These are phyloP conservation scores for Orthosia gothica DNA, from an alignment of 2,888 invertebrate species.

Conservation along the genomic window DNA sequence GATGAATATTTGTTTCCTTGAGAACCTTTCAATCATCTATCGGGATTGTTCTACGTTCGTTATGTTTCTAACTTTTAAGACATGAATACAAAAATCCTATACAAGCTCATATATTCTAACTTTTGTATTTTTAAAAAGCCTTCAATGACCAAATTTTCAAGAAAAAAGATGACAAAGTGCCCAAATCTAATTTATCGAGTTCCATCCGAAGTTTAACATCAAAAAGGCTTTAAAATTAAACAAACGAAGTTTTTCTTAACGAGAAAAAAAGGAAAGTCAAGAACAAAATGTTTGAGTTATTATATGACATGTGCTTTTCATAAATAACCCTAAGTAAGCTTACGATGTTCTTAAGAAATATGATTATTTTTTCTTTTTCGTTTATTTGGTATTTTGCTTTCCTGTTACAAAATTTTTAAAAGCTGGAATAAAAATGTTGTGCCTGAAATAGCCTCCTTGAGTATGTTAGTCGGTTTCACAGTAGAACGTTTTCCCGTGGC, in stretches of 20 bases:
- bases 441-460: not conserved
- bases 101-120: not conserved
- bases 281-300: constrained; percentile 20
- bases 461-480: no score
- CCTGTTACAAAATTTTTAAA: not conserved
- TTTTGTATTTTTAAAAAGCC: constrained; percentile 20
- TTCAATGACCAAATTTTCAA: constrained; percentile 70
- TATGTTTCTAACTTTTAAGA: no score
- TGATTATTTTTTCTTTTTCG: constrained; percentile 2
- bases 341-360: not conserved
- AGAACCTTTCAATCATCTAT: no score
- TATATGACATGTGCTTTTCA: constrained; percentile 10
- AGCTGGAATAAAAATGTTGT: not conserved
- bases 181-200: constrained; percentile 82
- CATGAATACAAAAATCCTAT: no score
- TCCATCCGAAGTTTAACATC: constrained; percentile 72
- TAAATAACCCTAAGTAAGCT: not conserved
- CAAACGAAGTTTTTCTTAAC: constrained; percentile 50
- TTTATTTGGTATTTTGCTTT: not conserved
- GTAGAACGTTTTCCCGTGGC: no score
- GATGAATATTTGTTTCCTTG: no score
- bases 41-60: no score
- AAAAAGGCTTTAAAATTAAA: constrained; percentile 66
- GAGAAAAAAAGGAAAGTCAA: constrained; percentile 9
- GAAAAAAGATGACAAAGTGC: constrained; percentile 74